Evolutionary conservation across 1,140 invertebrate genomes (phyloP).

Genomic region (Mercenaria mercenaria): DNA sequence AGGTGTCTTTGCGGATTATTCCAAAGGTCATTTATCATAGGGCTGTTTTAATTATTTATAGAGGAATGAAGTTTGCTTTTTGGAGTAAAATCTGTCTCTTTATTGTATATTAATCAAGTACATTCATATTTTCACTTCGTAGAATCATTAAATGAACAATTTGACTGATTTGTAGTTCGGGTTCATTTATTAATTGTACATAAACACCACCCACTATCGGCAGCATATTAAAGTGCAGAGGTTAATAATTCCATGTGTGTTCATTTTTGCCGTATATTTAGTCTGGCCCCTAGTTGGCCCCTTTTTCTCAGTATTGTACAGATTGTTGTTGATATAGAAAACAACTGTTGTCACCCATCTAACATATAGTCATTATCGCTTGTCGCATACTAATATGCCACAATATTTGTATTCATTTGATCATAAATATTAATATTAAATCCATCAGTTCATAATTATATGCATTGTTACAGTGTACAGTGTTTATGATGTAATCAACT

Average conservation of each 20-base stretch:
- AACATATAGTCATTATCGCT: neutral
- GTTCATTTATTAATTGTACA: neutral
- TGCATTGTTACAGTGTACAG: neutral
- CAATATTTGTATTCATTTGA: neutral
- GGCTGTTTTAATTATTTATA: neutral
- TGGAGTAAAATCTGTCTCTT: neutral
- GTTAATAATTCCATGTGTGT: slow-evolving; percentile 56
- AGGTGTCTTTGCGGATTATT: neutral
- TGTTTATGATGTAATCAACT: neutral
- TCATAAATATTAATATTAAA: neutral
- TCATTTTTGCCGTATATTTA: slow-evolving; percentile 56
- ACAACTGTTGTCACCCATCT: slow-evolving; percentile 3
- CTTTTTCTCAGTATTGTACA: slow-evolving; percentile 59
- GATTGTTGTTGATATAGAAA: neutral
- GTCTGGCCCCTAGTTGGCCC: neutral
- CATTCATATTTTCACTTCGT: too few species aligned
- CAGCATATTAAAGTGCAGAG: slow-evolving; percentile 32
- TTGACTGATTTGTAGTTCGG: neutral
- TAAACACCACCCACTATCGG: slow-evolving; percentile 11
- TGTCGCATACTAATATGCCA: neutral
- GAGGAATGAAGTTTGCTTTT: neutral
- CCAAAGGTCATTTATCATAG: neutral
- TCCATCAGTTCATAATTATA: slow-evolving; percentile 2
- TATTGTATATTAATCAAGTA: neutral
- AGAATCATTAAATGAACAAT: neutral